Conservation (phyloP, 1,140 invertebrate genomes). For the Thrips palmi region DNA sequence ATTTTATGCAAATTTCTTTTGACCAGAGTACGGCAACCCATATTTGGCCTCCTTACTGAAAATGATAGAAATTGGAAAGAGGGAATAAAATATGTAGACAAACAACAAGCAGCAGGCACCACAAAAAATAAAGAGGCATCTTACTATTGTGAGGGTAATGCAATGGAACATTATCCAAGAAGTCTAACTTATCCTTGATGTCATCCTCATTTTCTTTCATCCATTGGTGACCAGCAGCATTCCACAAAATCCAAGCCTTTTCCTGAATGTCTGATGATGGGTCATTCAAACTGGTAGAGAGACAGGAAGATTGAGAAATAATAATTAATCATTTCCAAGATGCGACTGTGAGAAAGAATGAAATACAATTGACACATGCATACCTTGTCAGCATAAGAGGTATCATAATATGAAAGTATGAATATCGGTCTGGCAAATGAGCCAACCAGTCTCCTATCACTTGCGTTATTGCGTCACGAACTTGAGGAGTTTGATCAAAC, state of each 20-base stretch:
- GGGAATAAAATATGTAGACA: background rate
- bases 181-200: constrained; percentile 53
- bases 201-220: constrained; percentile 58
- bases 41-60: constrained; percentile 43
- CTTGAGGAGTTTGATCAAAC: constrained; percentile 51
- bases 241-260: constrained; percentile 40
- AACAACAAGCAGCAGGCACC: background rate
- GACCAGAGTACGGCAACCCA: constrained; percentile 54
- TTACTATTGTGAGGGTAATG: constrained; percentile 45
- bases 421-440: constrained; percentile 53
- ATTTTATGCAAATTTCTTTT: constrained; percentile 48
- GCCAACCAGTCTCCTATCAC: constrained; percentile 47
- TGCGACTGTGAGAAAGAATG: background rate
- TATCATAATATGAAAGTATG: constrained; percentile 52
- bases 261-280: constrained; percentile 39
- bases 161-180: constrained; percentile 28
- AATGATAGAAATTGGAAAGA: constrained; percentile 11
- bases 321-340: constrained; percentile 1
- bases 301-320: constrained; percentile 7
- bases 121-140: constrained; percentile 10
- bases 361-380: constrained; percentile 8
- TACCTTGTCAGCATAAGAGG: constrained; percentile 54
- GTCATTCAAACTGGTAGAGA: constrained; percentile 38
- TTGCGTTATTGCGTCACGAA: constrained; percentile 41
- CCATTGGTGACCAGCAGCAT: constrained; percentile 43